Percentiles rank a stretch among this genome's conserved stretches.
Conservation (phyloP, 2,797 vertebrate genomes). For the Oreortyx pictus region DNA sequence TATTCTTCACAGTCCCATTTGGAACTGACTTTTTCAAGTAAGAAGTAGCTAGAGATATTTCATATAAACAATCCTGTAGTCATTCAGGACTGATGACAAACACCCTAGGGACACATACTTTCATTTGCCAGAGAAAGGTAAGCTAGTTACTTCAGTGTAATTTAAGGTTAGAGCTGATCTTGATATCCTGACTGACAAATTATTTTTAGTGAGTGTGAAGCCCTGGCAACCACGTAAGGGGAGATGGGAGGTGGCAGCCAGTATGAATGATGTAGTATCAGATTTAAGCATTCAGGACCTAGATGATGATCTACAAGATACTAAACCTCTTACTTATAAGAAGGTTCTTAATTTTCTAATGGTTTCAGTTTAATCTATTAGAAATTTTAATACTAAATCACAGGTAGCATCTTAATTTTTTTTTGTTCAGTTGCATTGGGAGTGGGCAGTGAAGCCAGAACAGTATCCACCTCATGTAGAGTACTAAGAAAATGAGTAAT, state of each 20-base stretch:
- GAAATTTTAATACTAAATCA: background rate
- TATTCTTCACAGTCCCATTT: background rate
- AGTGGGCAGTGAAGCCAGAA: background rate
- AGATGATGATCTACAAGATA: background rate
- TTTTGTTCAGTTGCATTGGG: background rate
- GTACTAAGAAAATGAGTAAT: background rate
- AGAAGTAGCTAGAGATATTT: background rate
- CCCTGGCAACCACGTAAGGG: background rate
- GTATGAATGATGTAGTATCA: background rate
- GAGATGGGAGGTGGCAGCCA: background rate
- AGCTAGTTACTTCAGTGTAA: background rate
- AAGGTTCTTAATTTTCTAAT: background rate
- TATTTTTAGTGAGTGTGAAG: background rate
- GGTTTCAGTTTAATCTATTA: background rate
- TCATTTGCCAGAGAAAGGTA: background rate
- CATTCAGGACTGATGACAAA: background rate
- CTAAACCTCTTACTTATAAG: background rate
- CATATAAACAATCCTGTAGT: background rate
- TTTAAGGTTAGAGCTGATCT: constrained; percentile 23
- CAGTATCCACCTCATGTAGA: background rate
- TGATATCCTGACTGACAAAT: constrained; percentile 12
- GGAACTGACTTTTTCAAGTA: background rate
- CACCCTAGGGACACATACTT: background rate
- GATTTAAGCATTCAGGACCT: background rate
- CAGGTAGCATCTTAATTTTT: background rate